phyloP scores from a whole-genome alignment of 2,888 invertebrate genomes.

The Zonitis immaculata region DNA sequence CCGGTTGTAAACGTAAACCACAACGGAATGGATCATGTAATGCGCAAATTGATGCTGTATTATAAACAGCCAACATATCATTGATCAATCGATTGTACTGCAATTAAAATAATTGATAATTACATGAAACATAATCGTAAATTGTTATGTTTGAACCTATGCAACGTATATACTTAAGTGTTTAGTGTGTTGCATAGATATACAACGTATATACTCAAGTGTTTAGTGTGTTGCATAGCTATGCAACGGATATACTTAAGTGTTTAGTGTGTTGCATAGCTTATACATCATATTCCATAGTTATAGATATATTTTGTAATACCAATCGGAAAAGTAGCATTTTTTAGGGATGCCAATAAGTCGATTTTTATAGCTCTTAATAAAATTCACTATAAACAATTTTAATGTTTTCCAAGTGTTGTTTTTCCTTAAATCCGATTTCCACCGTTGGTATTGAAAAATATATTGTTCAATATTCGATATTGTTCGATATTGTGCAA shows the following conservation, averaged over 20 bases:
- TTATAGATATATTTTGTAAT: too few relatives aligned
- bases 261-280: neutral
- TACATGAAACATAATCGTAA: neutral
- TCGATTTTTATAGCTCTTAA: too few relatives aligned
- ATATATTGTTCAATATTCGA: too few relatives aligned
- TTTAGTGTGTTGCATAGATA: neutral
- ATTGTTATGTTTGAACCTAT: neutral
- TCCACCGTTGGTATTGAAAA: too few relatives aligned
- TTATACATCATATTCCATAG: too few relatives aligned
- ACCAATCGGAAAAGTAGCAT: too few relatives aligned
- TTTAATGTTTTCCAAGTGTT: too few relatives aligned
- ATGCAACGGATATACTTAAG: neutral
- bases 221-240: neutral
- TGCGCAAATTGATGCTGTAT: conserved; percentile 77
- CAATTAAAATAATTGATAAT: conserved; percentile 31
- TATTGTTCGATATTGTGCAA: too few relatives aligned
- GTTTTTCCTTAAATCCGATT: too few relatives aligned
- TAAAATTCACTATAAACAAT: too few relatives aligned
- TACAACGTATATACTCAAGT: neutral
- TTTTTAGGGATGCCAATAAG: too few relatives aligned
- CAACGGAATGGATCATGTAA: conserved; percentile 81
- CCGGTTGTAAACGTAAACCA: conserved; percentile 75
- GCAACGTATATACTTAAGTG: neutral
- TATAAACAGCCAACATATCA: conserved; percentile 84
- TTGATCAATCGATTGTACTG: conserved; percentile 85